phyloP scores from a whole-genome alignment of 2,797 vertebrate species.

The Karalla daura region DNA sequence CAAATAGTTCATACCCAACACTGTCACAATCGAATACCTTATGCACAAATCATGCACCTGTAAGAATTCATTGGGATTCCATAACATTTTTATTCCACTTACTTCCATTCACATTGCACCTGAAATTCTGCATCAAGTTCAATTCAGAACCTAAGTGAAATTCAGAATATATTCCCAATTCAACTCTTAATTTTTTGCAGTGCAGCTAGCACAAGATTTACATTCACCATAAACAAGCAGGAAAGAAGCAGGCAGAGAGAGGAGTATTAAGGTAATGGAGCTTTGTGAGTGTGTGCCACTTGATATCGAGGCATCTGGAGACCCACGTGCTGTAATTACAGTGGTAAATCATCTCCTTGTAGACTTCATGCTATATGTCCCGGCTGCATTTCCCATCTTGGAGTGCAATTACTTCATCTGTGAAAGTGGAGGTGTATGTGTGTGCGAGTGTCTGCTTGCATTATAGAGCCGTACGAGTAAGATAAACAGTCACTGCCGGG shows the following conservation, averaged over 20 bases:
- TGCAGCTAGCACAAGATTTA: background rate
- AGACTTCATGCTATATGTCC: constrained; percentile 32
- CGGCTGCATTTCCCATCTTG: constrained; percentile 24
- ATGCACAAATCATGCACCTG: too few relatives aligned
- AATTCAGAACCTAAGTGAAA: too few relatives aligned
- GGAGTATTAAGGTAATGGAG: background rate
- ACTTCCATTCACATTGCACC: too few relatives aligned
- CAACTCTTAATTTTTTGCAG: too few relatives aligned
- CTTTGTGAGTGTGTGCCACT: background rate
- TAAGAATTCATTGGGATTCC: too few relatives aligned
- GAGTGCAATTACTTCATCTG: constrained; percentile 26
- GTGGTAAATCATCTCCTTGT: constrained; percentile 26
- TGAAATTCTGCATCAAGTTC: too few relatives aligned
- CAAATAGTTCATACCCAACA: too few relatives aligned
- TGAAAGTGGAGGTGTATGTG: constrained; percentile 28
- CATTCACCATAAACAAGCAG: background rate
- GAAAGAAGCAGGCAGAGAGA: background rate
- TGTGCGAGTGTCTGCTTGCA: constrained; percentile 4
- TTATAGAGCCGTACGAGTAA: constrained; percentile 27
- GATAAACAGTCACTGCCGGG: constrained; percentile 42
- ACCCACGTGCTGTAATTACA: constrained; percentile 19
- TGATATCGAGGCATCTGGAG: constrained; percentile 21
- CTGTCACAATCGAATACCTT: too few relatives aligned
- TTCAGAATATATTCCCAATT: too few relatives aligned
- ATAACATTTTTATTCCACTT: too few relatives aligned